Conservation (phyloP, 2,797 vertebrate genomes). For the Valencia hispanica region DNA sequence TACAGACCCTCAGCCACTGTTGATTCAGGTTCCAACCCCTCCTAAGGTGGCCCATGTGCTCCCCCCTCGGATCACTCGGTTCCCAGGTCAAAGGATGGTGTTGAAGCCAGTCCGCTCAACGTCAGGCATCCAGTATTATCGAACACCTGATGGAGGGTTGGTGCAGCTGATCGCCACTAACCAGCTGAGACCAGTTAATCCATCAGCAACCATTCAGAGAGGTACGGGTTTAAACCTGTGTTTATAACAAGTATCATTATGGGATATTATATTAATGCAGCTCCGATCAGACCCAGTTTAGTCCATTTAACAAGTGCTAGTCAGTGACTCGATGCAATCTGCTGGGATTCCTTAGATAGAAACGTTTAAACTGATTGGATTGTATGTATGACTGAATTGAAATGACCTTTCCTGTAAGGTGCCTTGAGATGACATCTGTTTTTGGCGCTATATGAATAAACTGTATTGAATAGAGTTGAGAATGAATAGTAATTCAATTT, state of each 20-base stretch:
- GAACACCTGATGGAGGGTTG: conserved; percentile 63
- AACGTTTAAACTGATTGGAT: no score
- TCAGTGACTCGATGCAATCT: no score
- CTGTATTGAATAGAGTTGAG: no score
- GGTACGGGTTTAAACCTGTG: conserved; percentile 34
- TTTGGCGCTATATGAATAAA: no score
- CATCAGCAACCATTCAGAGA: conserved; percentile 66
- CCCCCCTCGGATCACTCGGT: conserved; percentile 2
- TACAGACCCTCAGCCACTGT: conserved; percentile 76
- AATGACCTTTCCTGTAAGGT: no score
- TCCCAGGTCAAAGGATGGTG: conserved; percentile 72
- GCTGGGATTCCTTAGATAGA: no score
- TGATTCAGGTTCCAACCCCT: conserved; percentile 77
- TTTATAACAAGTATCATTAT: neutral
- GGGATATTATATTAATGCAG: neutral
- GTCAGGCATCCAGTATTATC: conserved; percentile 76
- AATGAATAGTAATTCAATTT: no score
- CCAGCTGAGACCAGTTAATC: conserved; percentile 78
- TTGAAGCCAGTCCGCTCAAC: conserved; percentile 84
- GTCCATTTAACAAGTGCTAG: no score
- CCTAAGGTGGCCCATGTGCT: neutral
- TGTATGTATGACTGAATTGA: no score
- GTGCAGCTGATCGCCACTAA: conserved; percentile 90
- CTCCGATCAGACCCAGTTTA: neutral
- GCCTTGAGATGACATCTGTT: no score